phyloP scores from a whole-genome alignment of 1,140 invertebrate species.

The Drosophila parvula region DNA sequence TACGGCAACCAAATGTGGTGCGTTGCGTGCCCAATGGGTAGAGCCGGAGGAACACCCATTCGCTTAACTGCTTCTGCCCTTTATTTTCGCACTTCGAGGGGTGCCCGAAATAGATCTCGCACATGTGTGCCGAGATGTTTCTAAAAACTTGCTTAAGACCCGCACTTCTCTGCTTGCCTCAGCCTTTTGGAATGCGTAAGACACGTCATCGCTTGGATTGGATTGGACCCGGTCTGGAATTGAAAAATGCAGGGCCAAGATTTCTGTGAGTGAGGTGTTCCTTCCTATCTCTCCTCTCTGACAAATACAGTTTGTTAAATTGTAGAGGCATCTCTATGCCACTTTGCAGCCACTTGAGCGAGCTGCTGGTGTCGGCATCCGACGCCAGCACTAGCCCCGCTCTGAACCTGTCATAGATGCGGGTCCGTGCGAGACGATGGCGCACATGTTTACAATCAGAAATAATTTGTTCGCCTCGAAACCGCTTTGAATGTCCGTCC shows the following conservation, averaged over 20 bases:
- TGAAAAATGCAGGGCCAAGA: background rate
- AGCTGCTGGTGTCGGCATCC: constrained; percentile 13
- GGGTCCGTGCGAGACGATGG: constrained; percentile 9
- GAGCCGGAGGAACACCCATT: constrained; percentile 12
- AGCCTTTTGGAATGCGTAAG: constrained; percentile 14
- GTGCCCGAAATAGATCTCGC: constrained; percentile 22
- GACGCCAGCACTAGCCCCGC: background rate
- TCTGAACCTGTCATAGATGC: constrained; percentile 38
- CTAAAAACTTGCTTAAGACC: constrained; percentile 15
- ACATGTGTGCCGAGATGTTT: constrained; percentile 10
- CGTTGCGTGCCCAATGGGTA: constrained; percentile 4
- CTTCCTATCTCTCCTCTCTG: background rate
- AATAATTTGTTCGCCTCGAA: constrained; percentile 22
- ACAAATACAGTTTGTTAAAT: constrained; percentile 16
- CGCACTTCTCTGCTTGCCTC: background rate
- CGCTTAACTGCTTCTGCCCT: constrained; percentile 28
- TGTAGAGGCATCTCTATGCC: constrained; percentile 7
- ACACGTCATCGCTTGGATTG: background rate
- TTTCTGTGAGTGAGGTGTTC: background rate
- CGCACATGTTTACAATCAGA: constrained; percentile 46
- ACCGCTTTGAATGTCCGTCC: constrained; percentile 12
- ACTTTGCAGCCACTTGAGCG: constrained; percentile 20
- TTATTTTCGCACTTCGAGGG: constrained; percentile 37
- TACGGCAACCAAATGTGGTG: background rate
- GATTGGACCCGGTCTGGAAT: background rate